Base-by-base conservation (phyloP, 92 coral and sea anemone genomes). In the Ricordea florida region DNA sequence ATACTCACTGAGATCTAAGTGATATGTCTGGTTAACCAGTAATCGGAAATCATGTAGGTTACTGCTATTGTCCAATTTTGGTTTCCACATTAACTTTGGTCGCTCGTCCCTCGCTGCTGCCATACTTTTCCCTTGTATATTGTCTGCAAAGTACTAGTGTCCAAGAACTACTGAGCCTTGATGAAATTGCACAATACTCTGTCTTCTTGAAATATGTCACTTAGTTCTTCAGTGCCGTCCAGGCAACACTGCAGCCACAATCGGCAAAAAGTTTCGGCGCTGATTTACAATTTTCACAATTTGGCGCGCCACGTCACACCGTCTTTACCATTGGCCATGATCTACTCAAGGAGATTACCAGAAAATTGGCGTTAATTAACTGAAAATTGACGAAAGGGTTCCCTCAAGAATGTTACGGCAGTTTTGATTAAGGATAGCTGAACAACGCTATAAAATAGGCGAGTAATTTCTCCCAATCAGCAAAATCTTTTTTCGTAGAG, bases 221-320 rank as follows among this genome's bases (percentile, higher is more conserved):
- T 31, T n/a, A 13, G 2, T 26, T 37, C 35, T 42, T 26, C 10
- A 26, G 2, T 15, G 55, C 49, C 29, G 40, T 28, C 70, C 24
- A 7, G 69, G 53, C 25, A 41, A 63, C 25, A n/a, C 17, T 41
- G 33, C 1, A 15, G 45, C 28, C 58, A 8, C n/a, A 34, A 28
- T 16, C 65, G 18, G 26, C 45, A 35, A 52, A 55, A 50, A 69
- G 38, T 69, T 36, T 37, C 42, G 22, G 27, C 27, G 35, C 35
- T 51, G 48, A 34, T 51, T 69, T 70, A 23, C 45, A 30, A 65
- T 38, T 81, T 62, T 78, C 69, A 36, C 58, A 57, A 60, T 67
- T 86, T 59, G 69, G 33, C 89, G 81, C 90, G 93, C 97, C 97
- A 91, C 97, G 97, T 91, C 90, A 87, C 89, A 78, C 53, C 33